Percentiles rank a stretch among this genome's conserved stretches.
Conservation (phyloP, 1,140 invertebrate species). For the Rhopalosiphum padi region DNA sequence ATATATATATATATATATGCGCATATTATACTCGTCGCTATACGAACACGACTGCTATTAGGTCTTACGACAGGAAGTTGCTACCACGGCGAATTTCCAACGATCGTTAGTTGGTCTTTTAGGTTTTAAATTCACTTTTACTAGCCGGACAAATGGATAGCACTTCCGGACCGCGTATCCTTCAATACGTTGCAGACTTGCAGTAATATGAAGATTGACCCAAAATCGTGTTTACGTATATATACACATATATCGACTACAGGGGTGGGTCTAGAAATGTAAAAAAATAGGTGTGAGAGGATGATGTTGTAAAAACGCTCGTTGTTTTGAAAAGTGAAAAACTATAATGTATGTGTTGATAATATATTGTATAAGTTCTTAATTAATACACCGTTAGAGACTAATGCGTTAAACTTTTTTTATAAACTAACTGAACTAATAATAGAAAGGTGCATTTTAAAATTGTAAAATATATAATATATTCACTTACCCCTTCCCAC, state of each 20-base stretch:
- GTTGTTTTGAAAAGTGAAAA: no score
- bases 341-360: no score
- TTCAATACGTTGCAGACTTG: not conserved
- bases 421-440: no score
- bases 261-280: not conserved
- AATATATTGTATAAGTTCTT: no score
- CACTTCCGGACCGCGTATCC: not conserved
- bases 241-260: not conserved
- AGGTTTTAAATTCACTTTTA: not conserved
- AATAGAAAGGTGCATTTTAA: no score
- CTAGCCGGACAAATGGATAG: not conserved
- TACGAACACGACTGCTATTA: not conserved
- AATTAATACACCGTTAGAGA: no score
- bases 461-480: no score
- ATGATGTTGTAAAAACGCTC: no score
- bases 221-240: not conserved
- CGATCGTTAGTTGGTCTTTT: not conserved
- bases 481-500: no score
- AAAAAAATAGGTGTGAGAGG: not conserved
- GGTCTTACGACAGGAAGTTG: not conserved
- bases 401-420: no score
- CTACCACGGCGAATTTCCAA: not conserved
- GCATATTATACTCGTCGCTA: not conserved
- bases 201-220: not conserved
- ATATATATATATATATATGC: not conserved